These are phyloP conservation scores for Malacoraja senta DNA, from an alignment of 2,797 vertebrate species.

Conservation along the genomic window DNA sequence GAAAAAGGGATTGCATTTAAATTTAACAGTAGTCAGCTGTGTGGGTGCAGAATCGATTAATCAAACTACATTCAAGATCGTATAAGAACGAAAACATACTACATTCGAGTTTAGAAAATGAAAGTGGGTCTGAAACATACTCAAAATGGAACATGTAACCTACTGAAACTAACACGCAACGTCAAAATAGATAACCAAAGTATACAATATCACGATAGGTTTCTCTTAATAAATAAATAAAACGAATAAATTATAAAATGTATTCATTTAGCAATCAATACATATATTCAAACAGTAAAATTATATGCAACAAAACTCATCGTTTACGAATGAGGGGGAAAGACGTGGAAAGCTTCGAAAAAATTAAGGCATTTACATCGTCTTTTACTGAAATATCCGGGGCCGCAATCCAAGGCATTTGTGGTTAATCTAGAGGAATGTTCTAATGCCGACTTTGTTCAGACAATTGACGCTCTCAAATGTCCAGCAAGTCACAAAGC, in stretches of 20 bases:
- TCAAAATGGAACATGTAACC: slow-evolving; percentile 68
- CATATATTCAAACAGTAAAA: slow-evolving; percentile 75
- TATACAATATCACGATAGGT: slow-evolving; percentile 67
- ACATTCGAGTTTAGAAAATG: slow-evolving; percentile 55
- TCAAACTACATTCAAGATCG: slow-evolving; percentile 65
- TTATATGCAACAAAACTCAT: slow-evolving; percentile 54
- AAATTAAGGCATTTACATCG: slow-evolving; percentile 89
- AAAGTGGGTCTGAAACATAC: slow-evolving; percentile 74
- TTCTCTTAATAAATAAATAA: slow-evolving; percentile 97
- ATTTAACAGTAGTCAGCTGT: slow-evolving; percentile 71
- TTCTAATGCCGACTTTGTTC: slow-evolving; percentile 61
- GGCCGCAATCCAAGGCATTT: slow-evolving; percentile 84
- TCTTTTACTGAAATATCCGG: slow-evolving; percentile 67
- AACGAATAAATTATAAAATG: slow-evolving; percentile 71
- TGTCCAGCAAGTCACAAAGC: slow-evolving; percentile 74
- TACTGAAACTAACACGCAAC: slow-evolving; percentile 58
- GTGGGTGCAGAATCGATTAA: slow-evolving; percentile 63
- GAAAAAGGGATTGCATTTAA: slow-evolving; percentile 97
- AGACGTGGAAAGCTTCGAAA: slow-evolving; percentile 57
- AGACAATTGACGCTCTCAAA: slow-evolving; percentile 66
- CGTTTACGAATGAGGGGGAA: slow-evolving; percentile 58
- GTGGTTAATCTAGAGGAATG: slow-evolving; percentile 80
- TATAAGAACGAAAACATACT: slow-evolving; percentile 60
- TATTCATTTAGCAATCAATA: slow-evolving; percentile 73
- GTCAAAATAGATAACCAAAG: slow-evolving; percentile 74